phyloP scores from a whole-genome alignment of 23 tunicate species.

The Styela plicata region DNA sequence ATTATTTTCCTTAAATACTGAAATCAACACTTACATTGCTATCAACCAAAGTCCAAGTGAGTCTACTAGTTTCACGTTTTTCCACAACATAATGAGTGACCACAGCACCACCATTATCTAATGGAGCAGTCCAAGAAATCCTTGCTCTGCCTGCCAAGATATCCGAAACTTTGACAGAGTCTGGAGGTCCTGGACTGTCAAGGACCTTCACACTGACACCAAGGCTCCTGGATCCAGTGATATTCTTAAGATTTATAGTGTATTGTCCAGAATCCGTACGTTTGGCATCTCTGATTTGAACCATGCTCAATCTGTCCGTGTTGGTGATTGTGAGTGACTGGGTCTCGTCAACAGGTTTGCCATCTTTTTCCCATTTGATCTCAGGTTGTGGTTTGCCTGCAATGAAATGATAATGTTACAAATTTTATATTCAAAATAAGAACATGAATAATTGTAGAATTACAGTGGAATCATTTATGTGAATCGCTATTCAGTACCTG shows the following conservation, averaged over 20 bases:
- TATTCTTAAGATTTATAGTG: conserved; percentile 40
- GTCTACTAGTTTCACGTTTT: conserved; percentile 84
- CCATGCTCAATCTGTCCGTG: conserved; percentile 35
- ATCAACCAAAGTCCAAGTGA: conserved; percentile 78
- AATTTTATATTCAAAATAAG: no score
- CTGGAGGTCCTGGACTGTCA: conserved; percentile 91
- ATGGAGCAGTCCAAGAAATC: conserved; percentile 75
- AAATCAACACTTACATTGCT: conserved; percentile 66
- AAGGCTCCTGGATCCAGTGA: conserved; percentile 45
- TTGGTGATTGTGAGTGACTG: conserved; percentile 40
- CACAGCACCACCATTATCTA: conserved; percentile 88
- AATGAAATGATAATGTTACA: background rate
- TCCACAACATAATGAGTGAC: conserved; percentile 79
- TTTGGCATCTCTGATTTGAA: conserved; percentile 59
- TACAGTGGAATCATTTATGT: no score
- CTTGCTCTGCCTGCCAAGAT: conserved; percentile 62
- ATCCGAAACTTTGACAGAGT: conserved; percentile 52
- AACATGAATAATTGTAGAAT: no score
- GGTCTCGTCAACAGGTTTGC: conserved; percentile 28
- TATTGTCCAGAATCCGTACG: conserved; percentile 74
- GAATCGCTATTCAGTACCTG: no score
- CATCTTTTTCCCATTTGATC: conserved; percentile 66
- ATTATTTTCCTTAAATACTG: no score
- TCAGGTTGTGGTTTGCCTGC: conserved; percentile 82
- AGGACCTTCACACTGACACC: conserved; percentile 76